A percentile compares a stretch with the other conserved stretches of the same genome.
Evolutionary conservation across 35 echinoderm and acorn worm genomes (phyloP).

Genomic region (Acanthaster planci): DNA sequence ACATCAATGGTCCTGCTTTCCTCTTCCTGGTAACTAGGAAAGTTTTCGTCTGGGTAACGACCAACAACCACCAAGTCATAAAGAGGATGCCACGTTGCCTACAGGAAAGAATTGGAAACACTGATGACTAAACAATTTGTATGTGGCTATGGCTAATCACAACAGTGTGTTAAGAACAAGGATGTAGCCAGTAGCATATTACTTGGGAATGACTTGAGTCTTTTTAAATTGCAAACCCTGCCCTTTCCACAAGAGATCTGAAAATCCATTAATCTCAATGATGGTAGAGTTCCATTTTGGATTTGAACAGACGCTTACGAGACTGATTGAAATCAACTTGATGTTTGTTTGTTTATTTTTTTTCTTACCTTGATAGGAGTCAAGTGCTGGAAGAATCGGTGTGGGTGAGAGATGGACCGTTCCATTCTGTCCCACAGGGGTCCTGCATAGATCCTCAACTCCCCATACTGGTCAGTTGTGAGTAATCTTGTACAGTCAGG

Average conservation of each 20-base stretch:
- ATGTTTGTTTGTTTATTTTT: neutral
- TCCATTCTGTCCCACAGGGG: slow-evolving; percentile 59
- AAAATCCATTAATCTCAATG: too few species aligned
- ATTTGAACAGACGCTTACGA: too few species aligned
- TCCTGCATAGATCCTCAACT: slow-evolving; percentile 59
- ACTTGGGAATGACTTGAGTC: too few species aligned
- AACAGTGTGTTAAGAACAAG: too few species aligned
- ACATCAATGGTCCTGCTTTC: slow-evolving; percentile 57
- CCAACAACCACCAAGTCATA: slow-evolving; percentile 69
- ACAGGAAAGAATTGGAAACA: neutral
- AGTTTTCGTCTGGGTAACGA: slow-evolving; percentile 64
- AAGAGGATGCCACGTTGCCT: slow-evolving; percentile 66
- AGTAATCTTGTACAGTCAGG: slow-evolving; percentile 61
- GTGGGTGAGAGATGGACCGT: slow-evolving; percentile 61
- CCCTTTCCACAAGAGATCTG: too few species aligned
- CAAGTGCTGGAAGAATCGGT: slow-evolving; percentile 71
- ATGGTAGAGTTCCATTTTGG: too few species aligned
- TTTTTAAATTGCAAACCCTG: too few species aligned
- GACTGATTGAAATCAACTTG: neutral
- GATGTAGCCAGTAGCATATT: too few species aligned
- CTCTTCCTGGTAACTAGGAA: slow-evolving; percentile 27
- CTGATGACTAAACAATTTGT: neutral
- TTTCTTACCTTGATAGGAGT: slow-evolving; percentile 67
- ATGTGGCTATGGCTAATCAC: too few species aligned
- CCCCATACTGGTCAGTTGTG: slow-evolving; percentile 68